A percentile compares a stretch with the other conserved stretches of the same genome.
These are phyloP conservation scores for Danionella dracula DNA, from an alignment of 2,797 vertebrate species.

Conservation along the genomic window DNA sequence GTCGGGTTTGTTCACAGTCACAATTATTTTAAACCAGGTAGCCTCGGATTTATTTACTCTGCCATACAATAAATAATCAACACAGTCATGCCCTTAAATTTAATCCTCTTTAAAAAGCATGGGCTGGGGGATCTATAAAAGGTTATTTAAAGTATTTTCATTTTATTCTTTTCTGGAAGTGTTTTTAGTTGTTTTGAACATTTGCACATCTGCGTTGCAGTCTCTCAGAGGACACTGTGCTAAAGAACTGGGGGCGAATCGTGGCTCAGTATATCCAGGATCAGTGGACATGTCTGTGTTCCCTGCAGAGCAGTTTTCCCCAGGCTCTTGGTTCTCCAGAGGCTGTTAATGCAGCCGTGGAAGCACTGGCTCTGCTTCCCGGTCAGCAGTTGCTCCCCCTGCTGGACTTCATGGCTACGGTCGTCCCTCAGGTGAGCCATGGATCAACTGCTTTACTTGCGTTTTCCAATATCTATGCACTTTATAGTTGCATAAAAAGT, in stretches of 20 bases:
- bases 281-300: slow-evolving; percentile 84
- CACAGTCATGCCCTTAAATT: too few relatives aligned
- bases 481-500: too few relatives aligned
- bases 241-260: slow-evolving; percentile 83
- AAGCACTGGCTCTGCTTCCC: slow-evolving; percentile 80
- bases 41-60: too few relatives aligned
- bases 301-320: slow-evolving; percentile 56
- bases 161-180: too few relatives aligned
- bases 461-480: too few relatives aligned
- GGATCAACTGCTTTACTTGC: background rate
- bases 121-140: too few relatives aligned
- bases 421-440: slow-evolving; percentile 76
- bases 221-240: slow-evolving; percentile 55
- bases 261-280: slow-evolving; percentile 76
- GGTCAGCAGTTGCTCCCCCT: slow-evolving; percentile 82
- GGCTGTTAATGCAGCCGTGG: slow-evolving; percentile 67
- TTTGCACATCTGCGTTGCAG: slow-evolving; percentile 54
- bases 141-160: too few relatives aligned
- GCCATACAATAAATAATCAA: too few relatives aligned
- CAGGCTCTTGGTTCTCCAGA: slow-evolving; percentile 33
- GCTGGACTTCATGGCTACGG: slow-evolving; percentile 75
- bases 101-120: too few relatives aligned
- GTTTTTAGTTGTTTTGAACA: too few relatives aligned
- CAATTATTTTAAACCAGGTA: too few relatives aligned
- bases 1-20: slow-evolving; percentile 52